Percentiles rank a stretch among this genome's conserved stretches.
These are phyloP conservation scores for Oasisia sp. DNA, from an alignment of 2,888 invertebrate species.

Conservation along the genomic window DNA sequence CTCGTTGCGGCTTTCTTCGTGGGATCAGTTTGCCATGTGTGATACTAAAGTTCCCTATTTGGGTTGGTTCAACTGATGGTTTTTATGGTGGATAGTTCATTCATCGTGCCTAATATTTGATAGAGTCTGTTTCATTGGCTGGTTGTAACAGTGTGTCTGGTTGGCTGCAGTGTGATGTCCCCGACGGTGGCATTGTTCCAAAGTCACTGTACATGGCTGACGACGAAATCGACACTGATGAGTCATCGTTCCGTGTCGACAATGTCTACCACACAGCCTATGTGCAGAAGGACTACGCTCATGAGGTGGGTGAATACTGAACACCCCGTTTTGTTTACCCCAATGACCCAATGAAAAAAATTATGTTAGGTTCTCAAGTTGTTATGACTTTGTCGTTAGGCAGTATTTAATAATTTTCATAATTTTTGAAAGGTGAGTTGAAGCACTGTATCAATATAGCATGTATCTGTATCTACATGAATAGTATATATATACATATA, in stretches of 20 bases:
- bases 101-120: not conserved
- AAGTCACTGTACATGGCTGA: constrained; percentile 71
- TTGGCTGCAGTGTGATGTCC: constrained; percentile 77
- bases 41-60: not conserved
- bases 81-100: not conserved
- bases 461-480: not conserved
- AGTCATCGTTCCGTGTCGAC: constrained; percentile 60
- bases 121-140: constrained; percentile 17
- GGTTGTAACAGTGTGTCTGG: not conserved
- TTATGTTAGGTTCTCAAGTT: not conserved
- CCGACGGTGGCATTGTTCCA: constrained; percentile 89
- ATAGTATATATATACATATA: too few species aligned
- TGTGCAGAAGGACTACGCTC: constrained; percentile 66
- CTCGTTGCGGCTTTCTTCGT: not conserved
- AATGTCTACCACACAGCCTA: constrained; percentile 65
- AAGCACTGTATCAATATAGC: not conserved
- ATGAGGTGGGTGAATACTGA: constrained; percentile 60
- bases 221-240: constrained; percentile 55
- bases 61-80: not conserved
- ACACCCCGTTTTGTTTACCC: constrained; percentile 22
- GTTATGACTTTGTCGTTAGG: not conserved
- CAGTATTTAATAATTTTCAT: not conserved
- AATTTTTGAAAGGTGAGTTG: not conserved
- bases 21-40: not conserved
- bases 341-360: not conserved